phyloP scores from a whole-genome alignment of 2,113 vertebrate species.

The Cyphomyrus discorhynchus region DNA sequence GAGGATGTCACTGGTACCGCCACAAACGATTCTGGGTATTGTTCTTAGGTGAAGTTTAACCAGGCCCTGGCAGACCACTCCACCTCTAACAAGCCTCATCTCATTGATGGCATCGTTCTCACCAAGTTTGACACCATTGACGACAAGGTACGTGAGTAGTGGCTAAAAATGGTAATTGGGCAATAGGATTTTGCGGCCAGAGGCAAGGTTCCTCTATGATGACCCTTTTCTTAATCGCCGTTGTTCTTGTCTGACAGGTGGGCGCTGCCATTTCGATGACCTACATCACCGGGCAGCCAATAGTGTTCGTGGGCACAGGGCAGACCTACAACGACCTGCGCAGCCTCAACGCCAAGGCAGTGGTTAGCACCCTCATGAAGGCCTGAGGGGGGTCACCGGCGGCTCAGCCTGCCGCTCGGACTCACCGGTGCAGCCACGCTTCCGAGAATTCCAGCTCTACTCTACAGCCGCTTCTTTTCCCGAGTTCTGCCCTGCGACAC shows the following conservation, averaged over 20 bases:
- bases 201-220: neutral
- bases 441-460: constrained; percentile 31
- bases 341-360: constrained; percentile 91
- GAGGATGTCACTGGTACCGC: neutral
- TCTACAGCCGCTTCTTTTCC: constrained; percentile 26
- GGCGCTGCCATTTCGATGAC: constrained; percentile 98
- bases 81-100: constrained; percentile 82
- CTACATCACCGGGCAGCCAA: constrained; percentile 97
- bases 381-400: constrained; percentile 58
- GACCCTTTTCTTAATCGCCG: neutral
- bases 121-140: constrained; percentile 98
- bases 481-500: neutral
- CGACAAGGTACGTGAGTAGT: constrained; percentile 78
- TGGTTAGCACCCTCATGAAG: constrained; percentile 96
- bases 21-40: neutral
- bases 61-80: constrained; percentile 96
- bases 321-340: constrained; percentile 97
- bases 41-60: constrained; percentile 91
- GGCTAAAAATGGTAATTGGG: neutral
- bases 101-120: constrained; percentile 96
- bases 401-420: neutral
- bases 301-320: constrained; percentile 94
- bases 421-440: neutral
- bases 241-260: constrained; percentile 58
- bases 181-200: neutral